Evolutionary conservation across 2,888 invertebrate species (phyloP).

Genomic region (Chironomus riparius): DNA sequence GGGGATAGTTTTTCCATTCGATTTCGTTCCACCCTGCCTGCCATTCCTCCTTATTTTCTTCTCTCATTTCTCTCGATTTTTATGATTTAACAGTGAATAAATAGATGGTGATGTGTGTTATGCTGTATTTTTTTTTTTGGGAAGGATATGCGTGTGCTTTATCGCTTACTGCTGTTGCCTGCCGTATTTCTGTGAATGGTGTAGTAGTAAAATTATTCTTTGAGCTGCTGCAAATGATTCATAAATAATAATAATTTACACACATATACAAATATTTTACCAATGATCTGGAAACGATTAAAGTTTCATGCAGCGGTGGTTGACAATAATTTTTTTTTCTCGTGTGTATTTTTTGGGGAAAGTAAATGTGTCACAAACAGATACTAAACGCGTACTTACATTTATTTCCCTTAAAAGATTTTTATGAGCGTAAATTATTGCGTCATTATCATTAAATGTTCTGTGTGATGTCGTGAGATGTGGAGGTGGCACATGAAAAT

Average conservation of each 20-base stretch:
- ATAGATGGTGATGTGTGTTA: not conserved
- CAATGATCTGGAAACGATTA: constrained; percentile 21
- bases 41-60: not conserved
- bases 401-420: not conserved
- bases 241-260: constrained; percentile 23
- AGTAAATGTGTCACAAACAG: constrained; percentile 23
- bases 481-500: too few relatives aligned
- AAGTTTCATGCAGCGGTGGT: not conserved
- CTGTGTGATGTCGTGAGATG: not conserved
- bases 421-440: not conserved
- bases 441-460: not conserved
- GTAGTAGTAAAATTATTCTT: not conserved
- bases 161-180: constrained; percentile 6
- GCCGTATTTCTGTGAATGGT: not conserved
- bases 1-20: not conserved
- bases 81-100: not conserved
- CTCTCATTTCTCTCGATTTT: too few relatives aligned
- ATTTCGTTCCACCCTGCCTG: not conserved
- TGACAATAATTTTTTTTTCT: not conserved
- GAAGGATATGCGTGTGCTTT: constrained; percentile 16
- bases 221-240: constrained; percentile 12
- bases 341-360: not conserved
- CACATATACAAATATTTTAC: not conserved
- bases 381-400: not conserved
- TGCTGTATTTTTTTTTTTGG: not conserved